Evolutionary conservation across 2,797 vertebrate genomes (phyloP).

Genomic region (Zalophus californianus): DNA sequence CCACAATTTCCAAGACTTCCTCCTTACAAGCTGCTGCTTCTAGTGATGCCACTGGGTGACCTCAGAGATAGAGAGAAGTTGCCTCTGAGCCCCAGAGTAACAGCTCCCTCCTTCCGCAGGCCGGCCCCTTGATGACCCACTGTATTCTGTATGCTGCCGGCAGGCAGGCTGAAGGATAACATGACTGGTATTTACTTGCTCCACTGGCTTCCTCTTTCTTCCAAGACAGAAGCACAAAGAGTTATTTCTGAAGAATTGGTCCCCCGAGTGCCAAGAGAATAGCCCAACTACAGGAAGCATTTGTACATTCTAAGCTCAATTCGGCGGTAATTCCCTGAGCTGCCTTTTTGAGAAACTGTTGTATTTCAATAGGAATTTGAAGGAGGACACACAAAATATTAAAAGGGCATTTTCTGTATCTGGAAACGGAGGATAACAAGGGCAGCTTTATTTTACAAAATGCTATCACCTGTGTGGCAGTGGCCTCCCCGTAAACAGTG

Average conservation of each 20-base stretch:
- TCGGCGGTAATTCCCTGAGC: slow-evolving; percentile 27
- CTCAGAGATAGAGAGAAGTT: not conserved
- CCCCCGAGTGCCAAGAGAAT: slow-evolving; percentile 42
- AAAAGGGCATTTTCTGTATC: not conserved
- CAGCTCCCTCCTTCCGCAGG: not conserved
- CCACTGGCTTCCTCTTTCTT: slow-evolving; percentile 48
- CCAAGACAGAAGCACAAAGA: not conserved
- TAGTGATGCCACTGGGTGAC: not conserved
- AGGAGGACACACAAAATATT: slow-evolving; percentile 5
- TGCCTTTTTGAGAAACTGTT: not conserved
- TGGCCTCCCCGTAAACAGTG: not conserved
- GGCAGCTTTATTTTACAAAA: not conserved
- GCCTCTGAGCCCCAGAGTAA: not conserved
- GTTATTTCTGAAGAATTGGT: slow-evolving; percentile 43
- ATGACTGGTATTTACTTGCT: slow-evolving; percentile 57
- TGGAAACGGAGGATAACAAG: not conserved
- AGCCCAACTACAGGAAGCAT: slow-evolving; percentile 6
- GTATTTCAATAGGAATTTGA: slow-evolving; percentile 62
- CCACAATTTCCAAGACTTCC: slow-evolving; percentile 68
- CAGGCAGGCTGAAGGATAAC: not conserved
- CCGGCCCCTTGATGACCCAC: slow-evolving; percentile 26
- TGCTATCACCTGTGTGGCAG: not conserved
- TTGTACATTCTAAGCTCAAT: slow-evolving; percentile 59
- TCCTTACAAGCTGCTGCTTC: slow-evolving; percentile 16
- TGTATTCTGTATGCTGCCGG: not conserved